Evolutionary conservation across 2,888 invertebrate species (phyloP).

Genomic region (Seira sanloemensis): DNA sequence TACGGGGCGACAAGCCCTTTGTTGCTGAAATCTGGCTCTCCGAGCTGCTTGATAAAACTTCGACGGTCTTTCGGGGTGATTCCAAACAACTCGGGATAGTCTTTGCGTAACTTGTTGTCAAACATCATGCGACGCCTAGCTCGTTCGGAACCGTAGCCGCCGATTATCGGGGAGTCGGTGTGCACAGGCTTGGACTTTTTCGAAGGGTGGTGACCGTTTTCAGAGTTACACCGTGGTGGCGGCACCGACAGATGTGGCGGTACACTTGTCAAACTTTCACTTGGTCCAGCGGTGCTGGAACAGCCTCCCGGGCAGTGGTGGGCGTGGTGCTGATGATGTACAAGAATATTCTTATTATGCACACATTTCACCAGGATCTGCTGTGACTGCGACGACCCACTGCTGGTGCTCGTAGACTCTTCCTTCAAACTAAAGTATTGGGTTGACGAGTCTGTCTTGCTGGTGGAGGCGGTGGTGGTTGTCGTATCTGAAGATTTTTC

Average conservation of each 20-base stretch:
- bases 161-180: conserved; percentile 68
- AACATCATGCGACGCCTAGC: conserved; percentile 64
- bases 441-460: conserved; percentile 46
- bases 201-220: conserved; percentile 47
- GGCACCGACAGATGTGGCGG: conserved; percentile 37
- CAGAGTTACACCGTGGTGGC: conserved; percentile 56
- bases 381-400: not conserved
- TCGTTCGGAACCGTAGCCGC: conserved; percentile 65
- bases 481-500: conserved; percentile 40
- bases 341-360: conserved; percentile 26
- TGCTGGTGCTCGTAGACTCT: conserved; percentile 33
- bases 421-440: conserved; percentile 54
- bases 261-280: not conserved
- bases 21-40: conserved; percentile 56
- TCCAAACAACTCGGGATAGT: conserved; percentile 73
- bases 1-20: conserved; percentile 69
- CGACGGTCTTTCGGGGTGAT: conserved; percentile 71
- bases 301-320: conserved; percentile 47
- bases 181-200: conserved; percentile 62
- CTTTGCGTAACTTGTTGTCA: conserved; percentile 69
- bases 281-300: not conserved
- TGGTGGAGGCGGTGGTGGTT: conserved; percentile 24
- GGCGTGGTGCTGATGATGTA: conserved; percentile 49
- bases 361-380: conserved; percentile 28
- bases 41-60: conserved; percentile 69